Percentiles rank a stretch among this genome's conserved stretches.
Evolutionary conservation across 1,140 invertebrate genomes (phyloP).

Genomic region (Calliopsis andreniformis): DNA sequence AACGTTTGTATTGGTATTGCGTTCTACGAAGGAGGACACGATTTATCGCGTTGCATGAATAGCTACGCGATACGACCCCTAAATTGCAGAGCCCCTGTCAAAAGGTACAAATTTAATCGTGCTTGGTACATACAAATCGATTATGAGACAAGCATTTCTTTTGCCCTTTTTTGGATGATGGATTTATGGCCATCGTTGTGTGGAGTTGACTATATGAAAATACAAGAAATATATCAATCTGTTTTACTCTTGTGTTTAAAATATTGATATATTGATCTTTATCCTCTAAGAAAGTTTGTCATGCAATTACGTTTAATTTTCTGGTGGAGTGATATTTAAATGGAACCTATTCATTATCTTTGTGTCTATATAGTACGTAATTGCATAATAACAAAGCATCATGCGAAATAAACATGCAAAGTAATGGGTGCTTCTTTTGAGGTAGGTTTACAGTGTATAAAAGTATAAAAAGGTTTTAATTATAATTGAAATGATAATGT

Average conservation of each 20-base stretch:
- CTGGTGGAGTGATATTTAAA: not conserved
- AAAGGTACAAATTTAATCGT: constrained; percentile 35
- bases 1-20: not conserved
- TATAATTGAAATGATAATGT: not conserved
- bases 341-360: not conserved
- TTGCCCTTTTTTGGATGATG: not conserved
- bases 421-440: not conserved
- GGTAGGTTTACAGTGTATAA: not conserved
- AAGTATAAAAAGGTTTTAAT: not conserved
- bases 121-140: constrained; percentile 28
- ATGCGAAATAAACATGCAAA: constrained; percentile 2
- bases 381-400: not conserved
- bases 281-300: not conserved
- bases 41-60: constrained; percentile 35
- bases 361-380: not conserved
- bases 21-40: not conserved
- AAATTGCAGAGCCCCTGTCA: not conserved
- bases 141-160: constrained; percentile 10
- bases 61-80: not conserved
- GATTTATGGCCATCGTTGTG: not conserved
- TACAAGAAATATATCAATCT: not conserved
- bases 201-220: no score
- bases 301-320: not conserved
- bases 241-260: not conserved
- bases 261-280: not conserved